These are phyloP conservation scores for Timandra comae DNA, from an alignment of 2,888 invertebrate genomes.

Conservation along the genomic window DNA sequence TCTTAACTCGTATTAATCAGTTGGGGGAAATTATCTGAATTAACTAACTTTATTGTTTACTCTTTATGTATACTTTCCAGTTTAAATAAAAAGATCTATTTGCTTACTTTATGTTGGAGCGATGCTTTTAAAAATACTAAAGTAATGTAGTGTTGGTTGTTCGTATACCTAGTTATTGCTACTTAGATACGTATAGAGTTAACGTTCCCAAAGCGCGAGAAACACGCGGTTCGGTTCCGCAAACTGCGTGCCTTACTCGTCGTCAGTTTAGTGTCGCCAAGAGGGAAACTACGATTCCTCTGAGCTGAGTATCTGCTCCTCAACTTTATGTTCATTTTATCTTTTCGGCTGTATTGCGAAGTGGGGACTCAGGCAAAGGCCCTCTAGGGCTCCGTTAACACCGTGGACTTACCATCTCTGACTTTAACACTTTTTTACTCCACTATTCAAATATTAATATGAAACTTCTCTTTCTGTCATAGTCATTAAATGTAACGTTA, in stretches of 20 bases:
- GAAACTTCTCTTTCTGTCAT: slow-evolving; percentile 33
- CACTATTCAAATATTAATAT: slow-evolving; percentile 70
- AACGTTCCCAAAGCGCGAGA: slow-evolving; percentile 7
- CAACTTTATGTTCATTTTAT: slow-evolving; percentile 77
- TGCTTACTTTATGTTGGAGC: no score
- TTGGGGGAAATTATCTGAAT: slow-evolving; percentile 1
- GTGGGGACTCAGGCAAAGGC: slow-evolving; percentile 65
- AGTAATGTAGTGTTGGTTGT: no score
- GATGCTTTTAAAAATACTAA: no score
- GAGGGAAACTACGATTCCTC: slow-evolving; percentile 73
- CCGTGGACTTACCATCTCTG: slow-evolving; percentile 55
- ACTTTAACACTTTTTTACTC: slow-evolving; percentile 61
- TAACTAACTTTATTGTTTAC: no score
- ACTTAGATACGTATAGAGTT: no score
- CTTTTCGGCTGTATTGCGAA: slow-evolving; percentile 72
- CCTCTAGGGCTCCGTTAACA: slow-evolving; percentile 72
- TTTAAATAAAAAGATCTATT: no score
- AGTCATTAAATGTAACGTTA: no score
- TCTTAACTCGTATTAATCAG: not conserved
- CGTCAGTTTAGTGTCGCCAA: slow-evolving; percentile 62
- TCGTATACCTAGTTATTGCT: no score
- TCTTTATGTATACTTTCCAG: no score
- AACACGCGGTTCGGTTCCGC: slow-evolving; percentile 31
- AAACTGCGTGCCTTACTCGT: slow-evolving; percentile 52
- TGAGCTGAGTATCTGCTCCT: slow-evolving; percentile 70